Conservation (phyloP, 2,113 vertebrate species). For the Gnathonemus longibarbis region DNA sequence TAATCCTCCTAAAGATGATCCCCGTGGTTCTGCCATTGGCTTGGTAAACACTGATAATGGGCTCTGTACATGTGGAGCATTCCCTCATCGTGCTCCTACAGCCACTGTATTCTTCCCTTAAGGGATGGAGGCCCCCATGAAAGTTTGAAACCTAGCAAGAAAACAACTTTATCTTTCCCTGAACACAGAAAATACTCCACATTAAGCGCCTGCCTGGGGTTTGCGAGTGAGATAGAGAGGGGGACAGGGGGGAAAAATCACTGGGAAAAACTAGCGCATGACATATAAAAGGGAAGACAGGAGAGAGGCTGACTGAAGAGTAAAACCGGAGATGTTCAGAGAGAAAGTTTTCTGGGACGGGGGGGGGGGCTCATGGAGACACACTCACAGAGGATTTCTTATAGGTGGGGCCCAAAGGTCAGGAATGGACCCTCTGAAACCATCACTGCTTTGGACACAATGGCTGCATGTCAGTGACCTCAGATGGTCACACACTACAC, state of each 20-base stretch:
- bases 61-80: conserved; percentile 15
- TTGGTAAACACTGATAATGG: conserved; percentile 44
- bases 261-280: neutral
- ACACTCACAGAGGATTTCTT: neutral
- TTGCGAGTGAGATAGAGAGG: conserved; percentile 13
- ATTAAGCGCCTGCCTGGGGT: conserved; percentile 30
- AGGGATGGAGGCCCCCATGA: conserved; percentile 30
- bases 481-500: neutral
- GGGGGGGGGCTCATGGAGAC: neutral
- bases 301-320: neutral
- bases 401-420: neutral
- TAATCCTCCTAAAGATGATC: conserved; percentile 42
- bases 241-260: neutral
- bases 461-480: neutral
- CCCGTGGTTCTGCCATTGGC: conserved; percentile 34
- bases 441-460: neutral
- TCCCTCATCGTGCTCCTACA: conserved; percentile 20
- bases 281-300: neutral
- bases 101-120: conserved; percentile 21
- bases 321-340: neutral
- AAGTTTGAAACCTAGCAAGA: conserved; percentile 28
- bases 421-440: neutral
- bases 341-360: neutral
- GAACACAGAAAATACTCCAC: conserved; percentile 32
- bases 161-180: conserved; percentile 36